phyloP scores from a whole-genome alignment of 2,797 vertebrate genomes.

The Apodemus agrarius region DNA sequence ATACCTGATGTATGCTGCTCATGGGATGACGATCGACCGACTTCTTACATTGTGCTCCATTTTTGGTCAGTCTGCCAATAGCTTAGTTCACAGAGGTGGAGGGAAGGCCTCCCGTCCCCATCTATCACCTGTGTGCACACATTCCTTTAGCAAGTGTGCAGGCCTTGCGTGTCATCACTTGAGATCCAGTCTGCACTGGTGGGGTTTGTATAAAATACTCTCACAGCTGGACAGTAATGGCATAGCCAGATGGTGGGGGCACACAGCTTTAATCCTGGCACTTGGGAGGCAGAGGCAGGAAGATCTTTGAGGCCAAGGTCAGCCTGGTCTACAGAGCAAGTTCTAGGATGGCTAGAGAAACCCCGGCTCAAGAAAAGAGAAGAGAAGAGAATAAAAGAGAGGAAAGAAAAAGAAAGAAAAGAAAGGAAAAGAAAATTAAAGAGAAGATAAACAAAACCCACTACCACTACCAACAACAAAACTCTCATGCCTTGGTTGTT shows the following conservation, averaged over 20 bases:
- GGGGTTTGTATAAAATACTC: slow-evolving; percentile 4
- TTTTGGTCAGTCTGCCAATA: background rate
- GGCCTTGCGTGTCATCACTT: background rate
- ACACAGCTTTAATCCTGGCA: background rate
- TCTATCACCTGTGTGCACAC: background rate
- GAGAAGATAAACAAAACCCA: background rate
- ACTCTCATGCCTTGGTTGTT: background rate
- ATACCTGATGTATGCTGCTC: background rate
- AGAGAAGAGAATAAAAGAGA: background rate
- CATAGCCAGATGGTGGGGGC: background rate
- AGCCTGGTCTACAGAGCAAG: background rate
- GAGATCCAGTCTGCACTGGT: background rate
- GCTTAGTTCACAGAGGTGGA: background rate
- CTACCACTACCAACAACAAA: background rate
- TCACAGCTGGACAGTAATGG: background rate
- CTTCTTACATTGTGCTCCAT: background rate
- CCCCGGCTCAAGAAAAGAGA: background rate
- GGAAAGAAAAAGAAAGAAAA: too few relatives aligned
- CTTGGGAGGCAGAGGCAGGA: background rate
- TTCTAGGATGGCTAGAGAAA: background rate
- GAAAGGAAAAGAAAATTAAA: background rate
- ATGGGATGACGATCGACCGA: background rate
- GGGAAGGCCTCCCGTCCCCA: background rate
- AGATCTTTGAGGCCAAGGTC: background rate
- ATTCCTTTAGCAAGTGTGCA: background rate